phyloP scores from a whole-genome alignment of 2,113 vertebrate genomes.

The Leuciscus idus region DNA sequence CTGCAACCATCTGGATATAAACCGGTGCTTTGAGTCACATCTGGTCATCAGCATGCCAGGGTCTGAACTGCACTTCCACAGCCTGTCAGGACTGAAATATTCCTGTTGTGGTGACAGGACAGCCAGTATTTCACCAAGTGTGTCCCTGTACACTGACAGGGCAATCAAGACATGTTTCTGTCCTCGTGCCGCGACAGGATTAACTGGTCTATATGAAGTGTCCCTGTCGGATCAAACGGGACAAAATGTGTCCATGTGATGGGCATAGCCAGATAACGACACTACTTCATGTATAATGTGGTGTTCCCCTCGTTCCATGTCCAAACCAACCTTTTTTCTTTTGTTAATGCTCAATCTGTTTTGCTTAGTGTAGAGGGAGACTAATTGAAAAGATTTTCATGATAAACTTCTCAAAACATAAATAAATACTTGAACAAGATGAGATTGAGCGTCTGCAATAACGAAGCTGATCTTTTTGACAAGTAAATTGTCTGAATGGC shows the following conservation, averaged over 20 bases:
- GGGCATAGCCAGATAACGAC: not conserved
- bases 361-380: constrained; percentile 57
- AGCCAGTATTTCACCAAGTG: not conserved
- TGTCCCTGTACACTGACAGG: not conserved
- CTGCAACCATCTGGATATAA: constrained; percentile 67
- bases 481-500: not conserved
- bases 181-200: not conserved
- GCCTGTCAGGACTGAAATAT: constrained; percentile 50
- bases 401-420: constrained; percentile 67
- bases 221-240: not conserved
- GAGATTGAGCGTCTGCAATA: constrained; percentile 68
- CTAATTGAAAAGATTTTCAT: constrained; percentile 75
- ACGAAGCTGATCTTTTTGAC: constrained; percentile 55
- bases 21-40: constrained; percentile 62
- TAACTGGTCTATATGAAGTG: not conserved
- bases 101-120: not conserved
- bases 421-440: constrained; percentile 43
- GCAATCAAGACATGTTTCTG: not conserved
- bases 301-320: not conserved
- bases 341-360: constrained; percentile 44
- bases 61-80: constrained; percentile 52
- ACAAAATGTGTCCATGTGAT: not conserved
- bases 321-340: not conserved
- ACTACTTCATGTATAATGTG: not conserved
- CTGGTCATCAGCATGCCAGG: constrained; percentile 63